phyloP scores from a whole-genome alignment of 2,113 vertebrate genomes.

The Scophthalmus maximus region DNA sequence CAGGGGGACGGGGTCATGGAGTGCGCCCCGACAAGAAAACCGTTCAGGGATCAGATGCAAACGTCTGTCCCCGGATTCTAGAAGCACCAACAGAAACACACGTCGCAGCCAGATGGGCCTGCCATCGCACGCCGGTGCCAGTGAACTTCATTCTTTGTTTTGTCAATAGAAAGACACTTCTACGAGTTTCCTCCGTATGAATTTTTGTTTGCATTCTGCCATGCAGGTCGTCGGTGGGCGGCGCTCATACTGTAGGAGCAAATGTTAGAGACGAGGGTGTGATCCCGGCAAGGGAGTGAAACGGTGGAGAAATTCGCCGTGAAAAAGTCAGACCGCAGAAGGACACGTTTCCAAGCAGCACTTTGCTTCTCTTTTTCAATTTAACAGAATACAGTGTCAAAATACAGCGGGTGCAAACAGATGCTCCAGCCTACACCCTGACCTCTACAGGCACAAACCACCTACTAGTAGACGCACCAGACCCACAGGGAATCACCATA shows the following conservation, averaged over 20 bases:
- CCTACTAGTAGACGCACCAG: neutral
- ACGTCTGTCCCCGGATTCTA: constrained; percentile 1
- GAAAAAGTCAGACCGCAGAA: constrained; percentile 5
- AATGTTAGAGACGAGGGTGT: constrained; percentile 37
- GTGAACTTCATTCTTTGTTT: neutral
- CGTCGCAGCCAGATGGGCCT: neutral
- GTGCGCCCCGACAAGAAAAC: constrained; percentile 25
- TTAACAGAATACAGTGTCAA: neutral
- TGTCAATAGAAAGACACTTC: neutral
- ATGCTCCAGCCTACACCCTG: constrained; percentile 1
- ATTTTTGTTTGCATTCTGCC: constrained; percentile 9
- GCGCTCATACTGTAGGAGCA: constrained; percentile 25
- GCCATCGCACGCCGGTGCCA: neutral
- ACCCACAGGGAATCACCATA: neutral
- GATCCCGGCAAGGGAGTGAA: constrained; percentile 24
- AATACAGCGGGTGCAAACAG: constrained; percentile 1
- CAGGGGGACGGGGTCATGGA: constrained; percentile 28
- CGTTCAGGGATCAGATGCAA: constrained; percentile 34
- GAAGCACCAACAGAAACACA: constrained; percentile 1
- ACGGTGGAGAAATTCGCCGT: constrained; percentile 2
- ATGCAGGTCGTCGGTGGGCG: constrained; percentile 20
- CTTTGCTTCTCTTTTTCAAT: neutral
- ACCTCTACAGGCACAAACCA: neutral
- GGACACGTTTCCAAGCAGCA: neutral
- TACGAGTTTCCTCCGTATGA: neutral